phyloP scores from a whole-genome alignment of 2,888 invertebrate species.

The Dryocosmus kuriphilus region DNA sequence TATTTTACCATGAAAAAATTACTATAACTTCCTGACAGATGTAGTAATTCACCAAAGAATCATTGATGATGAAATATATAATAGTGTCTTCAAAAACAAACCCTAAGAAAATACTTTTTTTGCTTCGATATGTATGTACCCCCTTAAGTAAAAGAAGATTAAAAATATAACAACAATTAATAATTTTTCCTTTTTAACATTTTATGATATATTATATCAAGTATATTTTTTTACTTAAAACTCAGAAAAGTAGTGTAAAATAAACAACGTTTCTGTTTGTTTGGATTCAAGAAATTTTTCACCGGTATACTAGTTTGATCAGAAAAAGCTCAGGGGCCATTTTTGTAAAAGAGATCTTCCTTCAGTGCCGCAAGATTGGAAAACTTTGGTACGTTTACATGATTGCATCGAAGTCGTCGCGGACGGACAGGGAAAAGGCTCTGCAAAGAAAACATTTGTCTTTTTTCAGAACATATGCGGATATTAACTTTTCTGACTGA shows the following conservation, averaged over 20 bases:
- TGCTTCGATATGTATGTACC: no score
- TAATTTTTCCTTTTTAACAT: no score
- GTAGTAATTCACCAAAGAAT: no score
- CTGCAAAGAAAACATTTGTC: not conserved
- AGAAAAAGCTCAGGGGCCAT: not conserved
- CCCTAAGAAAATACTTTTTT: no score
- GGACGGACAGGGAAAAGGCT: not conserved
- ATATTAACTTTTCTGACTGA: not conserved
- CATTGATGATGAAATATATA: no score
- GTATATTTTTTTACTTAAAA: no score
- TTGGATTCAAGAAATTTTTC: not conserved
- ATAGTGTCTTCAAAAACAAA: no score
- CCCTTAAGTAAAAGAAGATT: not conserved
- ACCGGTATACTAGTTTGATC: not conserved
- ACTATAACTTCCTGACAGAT: no score
- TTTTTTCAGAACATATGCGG: not conserved
- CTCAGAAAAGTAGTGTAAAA: no score
- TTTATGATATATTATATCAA: no score
- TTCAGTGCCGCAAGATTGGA: slow-evolving; percentile 9
- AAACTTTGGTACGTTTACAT: slow-evolving; percentile 31
- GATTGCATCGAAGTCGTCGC: slow-evolving; percentile 21
- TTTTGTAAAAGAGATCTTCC: slow-evolving; percentile 3
- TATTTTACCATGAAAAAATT: no score
- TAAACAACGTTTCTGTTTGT: not conserved
- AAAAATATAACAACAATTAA: not conserved